These are phyloP conservation scores for Miichthys miiuy DNA, from an alignment of 2,797 vertebrate species.

Conservation along the genomic window DNA sequence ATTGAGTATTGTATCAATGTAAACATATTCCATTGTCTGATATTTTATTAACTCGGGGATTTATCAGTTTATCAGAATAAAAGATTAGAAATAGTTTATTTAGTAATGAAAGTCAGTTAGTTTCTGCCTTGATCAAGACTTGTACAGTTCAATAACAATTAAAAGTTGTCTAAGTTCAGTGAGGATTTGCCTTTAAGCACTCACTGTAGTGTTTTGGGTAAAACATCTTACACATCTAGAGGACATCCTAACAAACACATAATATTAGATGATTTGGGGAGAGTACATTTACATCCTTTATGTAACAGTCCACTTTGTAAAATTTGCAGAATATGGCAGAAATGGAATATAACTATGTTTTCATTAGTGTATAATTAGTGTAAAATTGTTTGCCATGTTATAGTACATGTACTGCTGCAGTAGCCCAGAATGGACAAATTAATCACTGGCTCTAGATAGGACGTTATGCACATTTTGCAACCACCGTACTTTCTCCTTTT, in stretches of 20 bases:
- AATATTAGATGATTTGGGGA: neutral
- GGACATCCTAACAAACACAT: too few species aligned
- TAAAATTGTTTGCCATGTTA: too few species aligned
- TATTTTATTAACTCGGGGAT: neutral
- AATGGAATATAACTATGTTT: too few species aligned
- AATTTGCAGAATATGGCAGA: too few species aligned
- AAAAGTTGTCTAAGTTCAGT: neutral
- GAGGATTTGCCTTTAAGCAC: neutral
- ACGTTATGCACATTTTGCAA: too few species aligned
- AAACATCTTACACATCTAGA: neutral
- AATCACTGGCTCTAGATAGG: too few species aligned
- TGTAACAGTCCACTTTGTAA: too few species aligned
- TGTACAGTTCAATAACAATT: neutral
- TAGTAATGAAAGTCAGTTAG: neutral
- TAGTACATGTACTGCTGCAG: too few species aligned
- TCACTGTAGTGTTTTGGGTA: neutral
- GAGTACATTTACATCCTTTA: neutral
- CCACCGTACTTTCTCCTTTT: too few species aligned
- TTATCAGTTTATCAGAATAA: neutral
- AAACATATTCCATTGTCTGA: neutral
- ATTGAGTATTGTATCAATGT: neutral
- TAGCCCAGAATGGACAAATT: too few species aligned
- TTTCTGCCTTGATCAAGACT: neutral
- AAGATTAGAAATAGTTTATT: neutral
- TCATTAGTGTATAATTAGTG: too few species aligned